A percentile compares a stretch with the other conserved stretches of the same genome.
phyloP scores from a whole-genome alignment of 2,797 vertebrate species.

The Leptodactylus fallax region DNA sequence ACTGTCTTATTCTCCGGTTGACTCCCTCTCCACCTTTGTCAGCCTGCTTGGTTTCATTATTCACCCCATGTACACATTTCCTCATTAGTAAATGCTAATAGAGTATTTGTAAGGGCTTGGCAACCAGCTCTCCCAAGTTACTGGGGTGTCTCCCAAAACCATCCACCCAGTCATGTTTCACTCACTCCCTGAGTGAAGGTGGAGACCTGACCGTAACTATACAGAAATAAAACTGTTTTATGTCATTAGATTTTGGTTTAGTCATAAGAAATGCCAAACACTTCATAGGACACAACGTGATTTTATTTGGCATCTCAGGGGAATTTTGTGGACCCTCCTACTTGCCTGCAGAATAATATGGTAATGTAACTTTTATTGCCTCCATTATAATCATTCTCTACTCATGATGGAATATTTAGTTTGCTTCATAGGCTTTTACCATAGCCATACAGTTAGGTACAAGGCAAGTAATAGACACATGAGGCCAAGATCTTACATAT shows the following conservation, averaged over 20 bases:
- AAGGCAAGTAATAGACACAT: conserved; percentile 17
- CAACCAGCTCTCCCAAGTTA: conserved; percentile 48
- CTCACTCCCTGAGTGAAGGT: conserved; percentile 56
- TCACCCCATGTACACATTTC: conserved; percentile 4
- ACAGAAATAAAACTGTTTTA: conserved; percentile 41
- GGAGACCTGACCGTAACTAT: conserved; percentile 17
- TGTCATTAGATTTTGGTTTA: conserved; percentile 30
- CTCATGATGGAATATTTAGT: neutral
- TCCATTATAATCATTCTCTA: conserved; percentile 1
- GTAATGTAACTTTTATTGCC: conserved; percentile 45
- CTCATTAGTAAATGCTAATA: conserved; percentile 36
- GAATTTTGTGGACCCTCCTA: conserved; percentile 20
- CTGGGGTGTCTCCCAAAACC: conserved; percentile 39
- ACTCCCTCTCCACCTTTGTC: conserved; percentile 40
- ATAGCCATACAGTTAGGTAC: neutral
- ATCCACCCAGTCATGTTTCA: conserved; percentile 52
- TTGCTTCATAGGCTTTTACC: neutral
- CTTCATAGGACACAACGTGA: conserved; percentile 19
- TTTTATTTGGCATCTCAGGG: neutral
- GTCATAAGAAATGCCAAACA: conserved; percentile 38
- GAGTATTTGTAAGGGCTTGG: conserved; percentile 20
- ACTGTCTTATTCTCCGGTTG: neutral
- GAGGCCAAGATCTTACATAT: neutral
- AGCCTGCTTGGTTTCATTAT: conserved; percentile 7
- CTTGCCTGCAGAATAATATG: conserved; percentile 42